Evolutionary conservation across 2,888 invertebrate species (phyloP).

Genomic region (Pachymerium ferrugineum): DNA sequence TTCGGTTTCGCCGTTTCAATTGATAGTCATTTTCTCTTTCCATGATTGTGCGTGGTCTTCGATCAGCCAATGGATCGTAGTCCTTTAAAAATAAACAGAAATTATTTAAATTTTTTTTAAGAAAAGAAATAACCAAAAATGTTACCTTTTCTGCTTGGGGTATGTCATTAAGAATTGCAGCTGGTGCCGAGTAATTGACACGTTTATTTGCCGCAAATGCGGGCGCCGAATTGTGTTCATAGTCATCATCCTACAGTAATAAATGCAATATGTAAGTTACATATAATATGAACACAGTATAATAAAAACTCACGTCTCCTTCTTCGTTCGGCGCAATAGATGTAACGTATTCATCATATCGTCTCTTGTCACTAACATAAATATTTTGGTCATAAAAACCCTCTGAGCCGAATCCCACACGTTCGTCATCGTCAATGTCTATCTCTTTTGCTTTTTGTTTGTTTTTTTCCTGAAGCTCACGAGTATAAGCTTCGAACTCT

Average conservation of each 20-base stretch:
- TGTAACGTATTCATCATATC: constrained; percentile 90
- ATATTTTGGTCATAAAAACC: constrained; percentile 89
- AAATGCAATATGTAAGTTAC: neutral
- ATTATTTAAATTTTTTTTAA: neutral
- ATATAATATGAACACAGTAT: neutral
- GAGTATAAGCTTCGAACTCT: constrained; percentile 94
- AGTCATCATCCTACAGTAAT: constrained; percentile 68
- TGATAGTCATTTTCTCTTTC: constrained; percentile 97
- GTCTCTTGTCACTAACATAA: constrained; percentile 69
- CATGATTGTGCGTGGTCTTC: constrained; percentile 83
- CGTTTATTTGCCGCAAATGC: constrained; percentile 56
- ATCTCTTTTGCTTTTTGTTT: constrained; percentile 60
- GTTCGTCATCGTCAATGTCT: constrained; percentile 58
- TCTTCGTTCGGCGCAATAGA: constrained; percentile 96
- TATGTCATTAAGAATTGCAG: constrained; percentile 81
- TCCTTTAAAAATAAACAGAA: constrained; percentile 53
- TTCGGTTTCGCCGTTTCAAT: constrained; percentile 72
- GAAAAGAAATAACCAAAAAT: constrained; percentile 28
- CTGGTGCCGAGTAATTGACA: constrained; percentile 76
- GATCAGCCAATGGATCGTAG: constrained; percentile 90
- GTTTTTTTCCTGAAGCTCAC: constrained; percentile 82
- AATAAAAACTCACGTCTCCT: constrained; percentile 58
- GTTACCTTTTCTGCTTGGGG: constrained; percentile 63
- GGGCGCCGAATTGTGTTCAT: constrained; percentile 53
- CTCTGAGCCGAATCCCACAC: constrained; percentile 74